A percentile compares a stretch with the other conserved stretches of the same genome.
These are phyloP conservation scores for Callitettix versicolor DNA, from an alignment of 1,140 invertebrate genomes.

Conservation along the genomic window DNA sequence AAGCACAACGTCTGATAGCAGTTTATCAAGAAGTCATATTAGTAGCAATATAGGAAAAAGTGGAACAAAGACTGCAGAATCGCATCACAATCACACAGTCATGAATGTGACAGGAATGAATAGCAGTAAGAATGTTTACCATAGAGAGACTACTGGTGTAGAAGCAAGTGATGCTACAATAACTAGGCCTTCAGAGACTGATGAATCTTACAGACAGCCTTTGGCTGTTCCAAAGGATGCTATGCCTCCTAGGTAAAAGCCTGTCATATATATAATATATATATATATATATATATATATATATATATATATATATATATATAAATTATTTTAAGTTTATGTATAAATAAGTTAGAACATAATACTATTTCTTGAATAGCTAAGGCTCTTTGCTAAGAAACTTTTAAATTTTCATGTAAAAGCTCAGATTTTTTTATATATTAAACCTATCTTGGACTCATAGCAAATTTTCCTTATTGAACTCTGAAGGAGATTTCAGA, in stretches of 20 bases:
- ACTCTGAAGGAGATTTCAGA: too few relatives aligned
- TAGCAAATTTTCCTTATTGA: too few relatives aligned
- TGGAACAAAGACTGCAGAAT: conserved; percentile 5
- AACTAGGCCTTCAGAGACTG: conserved; percentile 16
- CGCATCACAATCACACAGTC: conserved; percentile 18
- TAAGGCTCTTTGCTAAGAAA: too few relatives aligned
- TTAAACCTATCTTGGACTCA: too few relatives aligned
- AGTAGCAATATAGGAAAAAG: conserved; percentile 17
- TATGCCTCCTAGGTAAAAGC: conserved; percentile 21
- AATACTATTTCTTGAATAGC: too few relatives aligned
- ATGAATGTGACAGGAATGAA: background rate
- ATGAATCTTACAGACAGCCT: conserved; percentile 17
- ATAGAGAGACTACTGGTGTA: background rate
- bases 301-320: too few relatives aligned
- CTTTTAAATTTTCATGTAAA: too few relatives aligned
- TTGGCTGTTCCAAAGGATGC: conserved; percentile 18
- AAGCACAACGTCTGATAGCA: conserved; percentile 19
- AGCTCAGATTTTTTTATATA: too few relatives aligned
- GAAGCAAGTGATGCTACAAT: background rate
- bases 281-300: too few relatives aligned
- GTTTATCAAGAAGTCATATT: conserved; percentile 13
- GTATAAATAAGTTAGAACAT: too few relatives aligned
- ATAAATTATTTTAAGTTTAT: too few relatives aligned
- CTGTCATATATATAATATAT: background rate
- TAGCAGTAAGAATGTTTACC: conserved; percentile 1